These are phyloP conservation scores for Tenthredo distinguenda DNA, from an alignment of 2,888 invertebrate genomes.

Conservation along the genomic window DNA sequence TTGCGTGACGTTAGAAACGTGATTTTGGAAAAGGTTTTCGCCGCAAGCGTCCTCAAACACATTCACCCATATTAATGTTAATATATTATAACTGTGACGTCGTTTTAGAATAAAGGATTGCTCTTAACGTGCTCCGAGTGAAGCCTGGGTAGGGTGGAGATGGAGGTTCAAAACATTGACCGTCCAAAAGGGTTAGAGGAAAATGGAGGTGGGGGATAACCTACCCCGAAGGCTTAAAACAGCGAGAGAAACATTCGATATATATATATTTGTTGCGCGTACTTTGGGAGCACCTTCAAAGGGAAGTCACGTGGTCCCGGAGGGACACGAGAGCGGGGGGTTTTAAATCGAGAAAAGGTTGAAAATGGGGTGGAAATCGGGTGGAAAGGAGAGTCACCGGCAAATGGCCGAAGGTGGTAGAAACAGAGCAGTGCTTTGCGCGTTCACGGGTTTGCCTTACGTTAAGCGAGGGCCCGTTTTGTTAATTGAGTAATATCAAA, in stretches of 20 bases:
- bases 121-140: conserved; percentile 36
- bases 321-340: conserved; percentile 32
- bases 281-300: conserved; percentile 48
- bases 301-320: conserved; percentile 44
- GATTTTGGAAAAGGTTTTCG: conserved; percentile 37
- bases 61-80: conserved; percentile 44
- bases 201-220: conserved; percentile 30
- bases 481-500: conserved; percentile 44
- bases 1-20: conserved; percentile 16
- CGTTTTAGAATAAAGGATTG: conserved; percentile 45
- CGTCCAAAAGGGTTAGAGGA: conserved; percentile 40
- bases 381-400: conserved; percentile 33
- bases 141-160: conserved; percentile 42
- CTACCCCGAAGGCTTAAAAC: conserved; percentile 50
- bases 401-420: conserved; percentile 42
- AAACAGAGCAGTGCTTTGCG: conserved; percentile 22
- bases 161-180: conserved; percentile 50
- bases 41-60: conserved; percentile 46
- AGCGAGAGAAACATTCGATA: conserved; percentile 47
- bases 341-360: conserved; percentile 45
- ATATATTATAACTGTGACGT: conserved; percentile 47
- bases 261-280: conserved; percentile 48
- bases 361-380: conserved; percentile 36
- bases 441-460: conserved; percentile 9
- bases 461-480: conserved; percentile 27